A percentile compares a stretch with the other conserved stretches of the same genome.
Evolutionary conservation across 1,140 invertebrate genomes (phyloP).

Genomic region (Aphelenchoides avenae): DNA sequence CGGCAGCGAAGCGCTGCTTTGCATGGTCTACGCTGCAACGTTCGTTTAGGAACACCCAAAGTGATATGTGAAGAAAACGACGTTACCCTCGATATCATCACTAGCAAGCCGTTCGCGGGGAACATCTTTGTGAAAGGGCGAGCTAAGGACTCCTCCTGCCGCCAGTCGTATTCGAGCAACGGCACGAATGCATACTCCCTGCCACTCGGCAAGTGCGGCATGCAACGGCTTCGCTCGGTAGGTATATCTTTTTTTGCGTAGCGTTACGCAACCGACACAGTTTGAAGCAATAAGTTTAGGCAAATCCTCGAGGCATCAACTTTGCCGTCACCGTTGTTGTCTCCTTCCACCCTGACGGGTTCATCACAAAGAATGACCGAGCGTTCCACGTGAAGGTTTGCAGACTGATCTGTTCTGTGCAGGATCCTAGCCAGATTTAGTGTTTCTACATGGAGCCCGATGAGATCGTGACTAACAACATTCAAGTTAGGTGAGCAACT

Average conservation of each 20-base stretch:
- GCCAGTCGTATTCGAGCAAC: constrained; percentile 52
- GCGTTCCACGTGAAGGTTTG: constrained; percentile 54
- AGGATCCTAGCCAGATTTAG: no score
- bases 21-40: no score
- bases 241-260: background rate
- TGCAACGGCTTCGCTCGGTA: constrained; percentile 55
- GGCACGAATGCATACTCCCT: constrained; percentile 48
- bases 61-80: constrained; percentile 54
- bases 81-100: constrained; percentile 50
- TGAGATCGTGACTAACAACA: constrained; percentile 52
- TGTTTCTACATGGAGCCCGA: constrained; percentile 58
- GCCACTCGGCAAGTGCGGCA: constrained; percentile 52
- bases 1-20: no score
- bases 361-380: constrained; percentile 57
- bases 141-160: constrained; percentile 52
- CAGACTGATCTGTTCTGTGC: no score
- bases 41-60: constrained; percentile 52
- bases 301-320: constrained; percentile 53
- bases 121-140: constrained; percentile 45
- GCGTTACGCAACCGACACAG: background rate
- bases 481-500: constrained; percentile 52
- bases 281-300: constrained; percentile 31
- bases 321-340: constrained; percentile 56
- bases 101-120: constrained; percentile 52
- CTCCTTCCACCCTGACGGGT: constrained; percentile 54